Evolutionary conservation across 2,888 invertebrate species (phyloP), one percentile per base, ranked within the genome.

Genomic region (Pandemis corylana): DNA sequence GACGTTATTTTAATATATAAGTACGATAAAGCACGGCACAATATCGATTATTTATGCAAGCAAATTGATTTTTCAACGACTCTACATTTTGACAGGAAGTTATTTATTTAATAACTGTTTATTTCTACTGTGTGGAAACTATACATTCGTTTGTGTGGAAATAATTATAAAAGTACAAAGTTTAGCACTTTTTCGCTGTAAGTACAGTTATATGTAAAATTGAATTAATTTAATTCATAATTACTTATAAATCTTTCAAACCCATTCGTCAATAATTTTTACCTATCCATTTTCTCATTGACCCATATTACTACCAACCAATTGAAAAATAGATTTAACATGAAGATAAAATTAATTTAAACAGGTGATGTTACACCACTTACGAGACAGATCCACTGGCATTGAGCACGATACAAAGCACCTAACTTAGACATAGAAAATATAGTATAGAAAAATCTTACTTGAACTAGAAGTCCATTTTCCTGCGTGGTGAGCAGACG

Each of bases 381-480:
- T 62, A 42, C n/a, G 28, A 41, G 13, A 6, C 7, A n/a, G 42
- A 42, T 36, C 7, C 10, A n/a, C 9, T 7, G 6, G 9, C 36
- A 41, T 13, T 9, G 5, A 41, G 41, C 61, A 5, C 41, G 41
- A 13, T 62, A 62, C 28, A 62, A 41, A 42, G 28, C 28, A 36
- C 28, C 7, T 62, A n/a, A 42, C 59, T 59, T 59, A 59, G 28
- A 59, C 59, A 20, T 56, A 41, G 41, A 41, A 62, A 49, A 49
- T 10, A 65, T 5, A 13, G 46, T 12, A 7, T 51, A 15, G 53
- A 67, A 67, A 67, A 53, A 77, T 87, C 93, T 93, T 81, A 94
- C 94, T 87, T 78, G 83, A 80, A 78, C 89, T 82, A 90, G 80
- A 82, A 79, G 79, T 89, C 88, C 87, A 88, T 90, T 84, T 87